Conservation (phyloP, 2,888 invertebrate species). For the Melieria picta region DNA sequence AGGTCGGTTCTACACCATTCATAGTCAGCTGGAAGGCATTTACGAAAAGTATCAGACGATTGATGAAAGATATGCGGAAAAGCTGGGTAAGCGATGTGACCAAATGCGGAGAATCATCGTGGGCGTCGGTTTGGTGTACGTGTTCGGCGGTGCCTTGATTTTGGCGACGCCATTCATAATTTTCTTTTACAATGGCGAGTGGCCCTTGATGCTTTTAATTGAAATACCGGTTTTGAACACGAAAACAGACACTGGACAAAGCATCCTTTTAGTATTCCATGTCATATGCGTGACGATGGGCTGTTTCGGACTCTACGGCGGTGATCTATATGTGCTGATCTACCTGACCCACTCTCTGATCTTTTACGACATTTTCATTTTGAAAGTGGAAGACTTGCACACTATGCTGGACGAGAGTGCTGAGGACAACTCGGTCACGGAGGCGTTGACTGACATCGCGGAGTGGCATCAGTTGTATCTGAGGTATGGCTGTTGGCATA, state of each 20-base stretch:
- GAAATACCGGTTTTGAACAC: constrained; percentile 41
- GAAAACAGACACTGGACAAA: constrained; percentile 38
- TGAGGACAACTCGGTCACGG: not conserved
- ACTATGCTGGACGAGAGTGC: not conserved
- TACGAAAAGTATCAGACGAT: constrained; percentile 35
- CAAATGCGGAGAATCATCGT: constrained; percentile 24
- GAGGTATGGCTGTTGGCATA: constrained; percentile 32
- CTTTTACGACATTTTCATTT: constrained; percentile 38
- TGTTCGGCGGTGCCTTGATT: not conserved
- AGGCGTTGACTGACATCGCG: constrained; percentile 41
- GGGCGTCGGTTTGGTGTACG: constrained; percentile 33
- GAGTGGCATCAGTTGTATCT: constrained; percentile 47
- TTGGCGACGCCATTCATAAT: constrained; percentile 30
- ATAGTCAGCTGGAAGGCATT: constrained; percentile 13
- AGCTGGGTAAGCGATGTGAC: constrained; percentile 30
- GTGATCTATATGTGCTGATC: constrained; percentile 39
- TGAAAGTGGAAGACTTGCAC: constrained; percentile 38
- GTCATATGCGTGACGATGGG: constrained; percentile 37
- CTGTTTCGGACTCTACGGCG: constrained; percentile 41
- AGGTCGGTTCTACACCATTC: not conserved
- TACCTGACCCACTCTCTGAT: constrained; percentile 36
- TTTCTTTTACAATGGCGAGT: constrained; percentile 25
- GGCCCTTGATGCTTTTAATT: constrained; percentile 40
- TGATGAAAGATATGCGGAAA: constrained; percentile 25
- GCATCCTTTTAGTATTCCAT: constrained; percentile 40